Percentiles rank a stretch among this genome's conserved stretches.
phyloP scores from a whole-genome alignment of 2,797 vertebrate genomes.

The Fistularia tabacaria region DNA sequence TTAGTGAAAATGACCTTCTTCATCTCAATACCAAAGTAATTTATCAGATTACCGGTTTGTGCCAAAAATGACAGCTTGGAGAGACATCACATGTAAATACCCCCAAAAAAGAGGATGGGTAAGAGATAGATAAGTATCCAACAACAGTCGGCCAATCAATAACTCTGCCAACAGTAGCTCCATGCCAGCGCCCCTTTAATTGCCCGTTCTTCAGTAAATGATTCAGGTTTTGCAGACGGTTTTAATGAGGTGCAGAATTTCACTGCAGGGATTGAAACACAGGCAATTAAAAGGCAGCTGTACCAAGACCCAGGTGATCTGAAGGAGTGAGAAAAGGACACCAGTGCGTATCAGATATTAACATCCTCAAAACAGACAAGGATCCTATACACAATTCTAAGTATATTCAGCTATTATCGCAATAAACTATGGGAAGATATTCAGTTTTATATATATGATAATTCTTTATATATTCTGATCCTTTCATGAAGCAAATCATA shows the following conservation, averaged over 20 bases:
- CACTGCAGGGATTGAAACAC: slow-evolving; percentile 55
- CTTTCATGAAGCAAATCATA: slow-evolving; percentile 1
- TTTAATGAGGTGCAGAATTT: slow-evolving; percentile 67
- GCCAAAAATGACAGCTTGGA: slow-evolving; percentile 13
- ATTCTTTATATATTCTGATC: neutral
- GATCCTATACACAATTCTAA: slow-evolving; percentile 6
- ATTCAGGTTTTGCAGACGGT: slow-evolving; percentile 52
- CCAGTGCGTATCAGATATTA: slow-evolving; percentile 25
- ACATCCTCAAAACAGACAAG: slow-evolving; percentile 14
- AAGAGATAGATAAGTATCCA: slow-evolving; percentile 32
- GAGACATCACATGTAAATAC: slow-evolving; percentile 15
- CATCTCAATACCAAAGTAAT: slow-evolving; percentile 6
- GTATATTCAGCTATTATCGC: slow-evolving; percentile 1
- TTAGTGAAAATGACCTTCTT: neutral
- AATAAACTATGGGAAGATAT: neutral
- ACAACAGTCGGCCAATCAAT: slow-evolving; percentile 49
- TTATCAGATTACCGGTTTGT: slow-evolving; percentile 14
- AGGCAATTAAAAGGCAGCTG: slow-evolving; percentile 61
- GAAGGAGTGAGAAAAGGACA: slow-evolving; percentile 27
- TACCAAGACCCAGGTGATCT: slow-evolving; percentile 36
- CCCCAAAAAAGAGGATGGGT: slow-evolving; percentile 22
- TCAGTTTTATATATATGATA: neutral
- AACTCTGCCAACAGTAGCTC: slow-evolving; percentile 54
- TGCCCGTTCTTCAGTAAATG: slow-evolving; percentile 59
- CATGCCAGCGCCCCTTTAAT: slow-evolving; percentile 61